Percentiles rank a stretch among this genome's conserved stretches.
Conservation (phyloP, 2,888 invertebrate species). For the Sarcophaga variegata region DNA sequence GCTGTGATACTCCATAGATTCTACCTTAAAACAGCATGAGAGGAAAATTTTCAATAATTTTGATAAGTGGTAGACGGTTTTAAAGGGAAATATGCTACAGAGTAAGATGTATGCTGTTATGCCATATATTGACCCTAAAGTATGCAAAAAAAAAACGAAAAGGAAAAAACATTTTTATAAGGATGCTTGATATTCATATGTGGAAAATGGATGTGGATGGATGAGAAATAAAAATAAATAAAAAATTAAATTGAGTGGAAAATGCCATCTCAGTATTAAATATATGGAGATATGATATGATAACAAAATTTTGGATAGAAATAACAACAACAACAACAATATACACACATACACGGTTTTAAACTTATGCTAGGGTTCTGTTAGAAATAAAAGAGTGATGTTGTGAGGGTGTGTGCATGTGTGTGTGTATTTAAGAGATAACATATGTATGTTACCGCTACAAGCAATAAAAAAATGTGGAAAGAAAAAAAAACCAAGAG, state of each 20-base stretch:
- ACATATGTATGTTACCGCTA: slow-evolving; percentile 29
- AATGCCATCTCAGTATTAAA: slow-evolving; percentile 15
- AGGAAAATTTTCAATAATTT: background rate
- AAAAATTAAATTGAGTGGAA: slow-evolving; percentile 45
- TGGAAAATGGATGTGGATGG: no score
- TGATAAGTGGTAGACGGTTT: background rate
- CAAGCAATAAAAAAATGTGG: background rate
- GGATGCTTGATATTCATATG: no score
- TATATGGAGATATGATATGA: slow-evolving; percentile 7
- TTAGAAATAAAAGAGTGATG: background rate
- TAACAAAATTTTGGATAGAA: background rate
- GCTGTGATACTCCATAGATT: background rate
- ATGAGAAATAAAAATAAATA: slow-evolving; percentile 14
- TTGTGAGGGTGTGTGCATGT: no score
- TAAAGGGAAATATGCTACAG: background rate
- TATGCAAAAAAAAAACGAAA: background rate
- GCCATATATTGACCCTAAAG: background rate
- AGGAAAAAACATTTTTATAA: background rate
- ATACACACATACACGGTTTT: background rate
- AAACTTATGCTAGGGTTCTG: background rate
- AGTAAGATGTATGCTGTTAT: no score
- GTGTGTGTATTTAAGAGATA: background rate
- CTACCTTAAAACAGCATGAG: background rate
- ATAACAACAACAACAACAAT: background rate
- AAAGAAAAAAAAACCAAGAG: background rate